These are phyloP conservation scores for Bombus superbus DNA, from an alignment of 1,140 invertebrate species.

Conservation along the genomic window DNA sequence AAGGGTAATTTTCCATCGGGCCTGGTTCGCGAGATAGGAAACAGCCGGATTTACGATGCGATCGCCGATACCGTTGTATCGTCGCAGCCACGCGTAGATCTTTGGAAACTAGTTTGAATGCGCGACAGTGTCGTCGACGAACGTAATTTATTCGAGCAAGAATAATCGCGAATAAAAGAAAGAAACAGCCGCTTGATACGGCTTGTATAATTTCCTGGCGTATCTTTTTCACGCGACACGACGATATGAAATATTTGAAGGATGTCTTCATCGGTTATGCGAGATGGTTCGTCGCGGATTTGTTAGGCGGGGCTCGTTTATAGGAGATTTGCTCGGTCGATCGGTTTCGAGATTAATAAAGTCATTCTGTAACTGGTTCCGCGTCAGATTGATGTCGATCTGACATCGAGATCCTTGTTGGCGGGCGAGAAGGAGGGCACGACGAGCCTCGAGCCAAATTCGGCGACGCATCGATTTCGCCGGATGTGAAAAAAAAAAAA, in stretches of 20 bases:
- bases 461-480: slow-evolving; percentile 47
- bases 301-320: slow-evolving; percentile 15
- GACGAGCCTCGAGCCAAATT: slow-evolving; percentile 41
- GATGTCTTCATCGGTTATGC: slow-evolving; percentile 29
- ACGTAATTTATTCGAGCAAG: neutral
- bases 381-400: slow-evolving; percentile 51
- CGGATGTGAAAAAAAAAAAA: slow-evolving; percentile 28
- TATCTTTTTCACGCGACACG: neutral
- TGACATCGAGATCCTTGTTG: slow-evolving; percentile 17
- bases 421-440: neutral
- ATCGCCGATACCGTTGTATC: slow-evolving; percentile 53
- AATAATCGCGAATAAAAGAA: neutral
- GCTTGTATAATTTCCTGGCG: slow-evolving; percentile 5
- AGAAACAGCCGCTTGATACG: neutral
- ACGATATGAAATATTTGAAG: slow-evolving; percentile 29
- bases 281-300: slow-evolving; percentile 17
- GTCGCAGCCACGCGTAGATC: slow-evolving; percentile 3
- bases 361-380: slow-evolving; percentile 49
- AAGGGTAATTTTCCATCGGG: slow-evolving; percentile 45
- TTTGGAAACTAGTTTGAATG: slow-evolving; percentile 15
- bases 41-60: slow-evolving; percentile 61
- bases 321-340: slow-evolving; percentile 43
- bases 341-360: slow-evolving; percentile 51
- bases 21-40: slow-evolving; percentile 52
- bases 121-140: neutral